These are phyloP conservation scores for Chouioia cunea DNA, from an alignment of 2,888 invertebrate species.

Conservation along the genomic window DNA sequence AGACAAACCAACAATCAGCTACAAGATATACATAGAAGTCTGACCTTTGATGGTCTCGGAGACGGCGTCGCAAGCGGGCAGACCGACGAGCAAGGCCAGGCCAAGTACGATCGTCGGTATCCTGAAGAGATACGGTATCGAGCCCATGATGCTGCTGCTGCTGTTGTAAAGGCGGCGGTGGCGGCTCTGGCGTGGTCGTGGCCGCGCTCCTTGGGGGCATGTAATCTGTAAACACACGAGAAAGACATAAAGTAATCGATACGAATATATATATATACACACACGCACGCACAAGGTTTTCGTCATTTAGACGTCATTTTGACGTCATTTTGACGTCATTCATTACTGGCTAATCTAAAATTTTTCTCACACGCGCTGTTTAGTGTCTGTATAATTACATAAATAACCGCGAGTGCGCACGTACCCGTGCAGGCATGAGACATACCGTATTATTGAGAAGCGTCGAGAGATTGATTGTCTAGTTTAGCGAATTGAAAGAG, in stretches of 20 bases:
- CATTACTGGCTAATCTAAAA: slow-evolving; percentile 25
- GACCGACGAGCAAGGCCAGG: slow-evolving; percentile 55
- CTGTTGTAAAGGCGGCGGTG: slow-evolving; percentile 26
- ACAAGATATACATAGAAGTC: slow-evolving; percentile 30
- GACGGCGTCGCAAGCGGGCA: slow-evolving; percentile 54
- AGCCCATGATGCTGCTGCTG: slow-evolving; percentile 42
- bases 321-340: slow-evolving; percentile 18
- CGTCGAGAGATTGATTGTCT: too few species aligned
- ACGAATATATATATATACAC: too few species aligned
- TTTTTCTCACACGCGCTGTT: slow-evolving; percentile 23
- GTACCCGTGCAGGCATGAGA: too few species aligned
- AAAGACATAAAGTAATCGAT: too few species aligned
- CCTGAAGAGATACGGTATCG: slow-evolving; percentile 50
- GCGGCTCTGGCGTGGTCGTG: slow-evolving; percentile 29
- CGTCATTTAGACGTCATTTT: not conserved
- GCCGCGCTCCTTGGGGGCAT: slow-evolving; percentile 43
- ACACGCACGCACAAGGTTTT: too few species aligned
- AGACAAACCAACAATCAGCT: not conserved
- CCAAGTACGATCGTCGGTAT: slow-evolving; percentile 52
- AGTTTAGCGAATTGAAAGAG: too few species aligned
- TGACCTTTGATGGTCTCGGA: slow-evolving; percentile 64
- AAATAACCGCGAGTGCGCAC: too few species aligned
- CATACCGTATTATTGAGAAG: too few species aligned
- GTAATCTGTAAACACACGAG: slow-evolving; percentile 40
- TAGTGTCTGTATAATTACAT: too few species aligned